phyloP scores from a whole-genome alignment of 1,140 invertebrate species.

The Sipha flava region DNA sequence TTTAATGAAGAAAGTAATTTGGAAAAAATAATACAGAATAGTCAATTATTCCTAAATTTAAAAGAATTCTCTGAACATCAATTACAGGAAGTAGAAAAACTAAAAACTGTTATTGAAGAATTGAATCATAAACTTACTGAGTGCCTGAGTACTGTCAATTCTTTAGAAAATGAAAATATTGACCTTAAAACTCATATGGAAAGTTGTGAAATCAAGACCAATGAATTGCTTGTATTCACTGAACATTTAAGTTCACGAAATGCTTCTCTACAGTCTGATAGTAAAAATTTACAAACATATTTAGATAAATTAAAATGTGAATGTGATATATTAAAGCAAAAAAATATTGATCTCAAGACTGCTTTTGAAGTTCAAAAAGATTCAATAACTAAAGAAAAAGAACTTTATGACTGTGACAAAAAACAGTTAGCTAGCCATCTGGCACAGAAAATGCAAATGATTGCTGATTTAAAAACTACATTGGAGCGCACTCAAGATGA shows the following conservation, averaged over 20 bases:
- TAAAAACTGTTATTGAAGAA: background rate
- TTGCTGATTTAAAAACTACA: background rate
- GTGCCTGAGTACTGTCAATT: background rate
- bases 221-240: slow-evolving; percentile 14
- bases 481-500: slow-evolving; percentile 12
- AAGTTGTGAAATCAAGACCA: slow-evolving; percentile 9
- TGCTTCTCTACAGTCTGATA: slow-evolving; percentile 4
- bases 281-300: background rate
- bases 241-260: slow-evolving; percentile 11
- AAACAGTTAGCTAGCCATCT: slow-evolving; percentile 5
- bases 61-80: background rate
- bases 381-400: background rate
- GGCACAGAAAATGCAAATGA: slow-evolving; percentile 16
- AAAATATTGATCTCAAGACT: slow-evolving; percentile 6
- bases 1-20: slow-evolving; percentile 22
- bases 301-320: background rate
- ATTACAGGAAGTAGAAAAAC: background rate
- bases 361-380: background rate
- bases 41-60: background rate
- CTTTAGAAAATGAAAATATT: slow-evolving; percentile 20
- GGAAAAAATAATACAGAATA: background rate
- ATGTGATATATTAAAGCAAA: slow-evolving; percentile 6
- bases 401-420: background rate
- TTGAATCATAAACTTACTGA: background rate
- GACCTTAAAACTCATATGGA: slow-evolving; percentile 9